phyloP scores from a whole-genome alignment of 2,113 vertebrate species.

The Rhinolophus ferrumequinum region DNA sequence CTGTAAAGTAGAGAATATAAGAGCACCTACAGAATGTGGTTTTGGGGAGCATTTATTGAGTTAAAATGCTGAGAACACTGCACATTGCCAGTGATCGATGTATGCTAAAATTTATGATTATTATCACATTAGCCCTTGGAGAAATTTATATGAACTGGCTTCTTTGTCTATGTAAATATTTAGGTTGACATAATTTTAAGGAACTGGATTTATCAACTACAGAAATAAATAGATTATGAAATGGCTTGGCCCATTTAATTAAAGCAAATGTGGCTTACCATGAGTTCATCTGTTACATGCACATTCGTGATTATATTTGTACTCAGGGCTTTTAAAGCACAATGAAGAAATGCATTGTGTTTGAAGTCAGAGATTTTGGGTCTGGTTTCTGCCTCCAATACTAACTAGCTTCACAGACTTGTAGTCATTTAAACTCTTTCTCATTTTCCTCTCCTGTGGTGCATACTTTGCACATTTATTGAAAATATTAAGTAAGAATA shows the following conservation, averaged over 20 bases:
- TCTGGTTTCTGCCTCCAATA: background rate
- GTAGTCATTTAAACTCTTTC: background rate
- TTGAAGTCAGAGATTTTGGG: background rate
- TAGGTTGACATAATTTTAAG: background rate
- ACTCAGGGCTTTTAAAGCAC: background rate
- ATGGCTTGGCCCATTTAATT: background rate
- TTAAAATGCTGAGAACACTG: background rate
- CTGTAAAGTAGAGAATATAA: background rate
- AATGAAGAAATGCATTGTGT: background rate
- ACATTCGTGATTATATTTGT: background rate
- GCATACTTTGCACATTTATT: background rate
- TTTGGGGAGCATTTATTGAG: background rate
- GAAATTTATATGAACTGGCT: background rate
- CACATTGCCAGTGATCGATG: background rate
- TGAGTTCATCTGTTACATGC: background rate
- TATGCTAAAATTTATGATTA: background rate
- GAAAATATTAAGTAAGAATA: background rate
- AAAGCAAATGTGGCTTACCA: background rate
- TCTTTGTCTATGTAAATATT: conserved; percentile 18
- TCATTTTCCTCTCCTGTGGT: background rate
- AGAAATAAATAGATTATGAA: conserved; percentile 4
- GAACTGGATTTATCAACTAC: background rate
- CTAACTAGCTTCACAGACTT: background rate
- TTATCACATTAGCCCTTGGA: background rate
- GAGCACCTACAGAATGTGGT: background rate